A percentile compares a stretch with the other conserved stretches of the same genome.
Conservation (phyloP, 2,113 vertebrate genomes). For the Python bivittatus region DNA sequence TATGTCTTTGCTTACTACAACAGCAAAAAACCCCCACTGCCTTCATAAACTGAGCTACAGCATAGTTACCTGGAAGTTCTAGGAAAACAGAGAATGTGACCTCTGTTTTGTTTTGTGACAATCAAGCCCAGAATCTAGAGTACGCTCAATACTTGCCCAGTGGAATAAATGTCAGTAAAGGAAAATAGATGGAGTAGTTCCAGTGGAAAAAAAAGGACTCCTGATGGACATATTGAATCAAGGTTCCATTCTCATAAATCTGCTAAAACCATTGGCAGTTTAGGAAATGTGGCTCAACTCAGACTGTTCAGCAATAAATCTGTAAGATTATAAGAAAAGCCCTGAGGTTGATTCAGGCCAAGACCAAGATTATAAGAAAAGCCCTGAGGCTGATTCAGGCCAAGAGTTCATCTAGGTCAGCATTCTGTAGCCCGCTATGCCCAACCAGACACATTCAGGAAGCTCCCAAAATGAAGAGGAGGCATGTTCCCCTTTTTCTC, state of each 20-base stretch:
- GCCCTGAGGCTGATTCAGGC: too few relatives aligned
- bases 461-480: not conserved
- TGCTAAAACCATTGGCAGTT: not conserved
- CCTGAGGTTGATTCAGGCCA: too few relatives aligned
- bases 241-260: not conserved
- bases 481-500: not conserved
- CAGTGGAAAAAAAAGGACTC: not conserved
- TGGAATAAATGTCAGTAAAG: not conserved
- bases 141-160: not conserved
- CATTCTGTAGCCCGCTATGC: not conserved
- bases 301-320: too few relatives aligned
- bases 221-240: not conserved
- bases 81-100: not conserved
- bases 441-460: not conserved
- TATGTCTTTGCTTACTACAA: not conserved
- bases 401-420: too few relatives aligned
- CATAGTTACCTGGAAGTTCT: slow-evolving; percentile 2
- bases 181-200: too few relatives aligned
- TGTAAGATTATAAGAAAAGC: too few relatives aligned
- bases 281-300: too few relatives aligned
- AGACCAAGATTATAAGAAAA: too few relatives aligned
- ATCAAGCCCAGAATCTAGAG: not conserved
- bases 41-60: not conserved
- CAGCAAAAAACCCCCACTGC: not conserved
- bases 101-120: not conserved